phyloP scores from a whole-genome alignment of 2,113 vertebrate genomes.

The Neolamprologus cancellatus region DNA sequence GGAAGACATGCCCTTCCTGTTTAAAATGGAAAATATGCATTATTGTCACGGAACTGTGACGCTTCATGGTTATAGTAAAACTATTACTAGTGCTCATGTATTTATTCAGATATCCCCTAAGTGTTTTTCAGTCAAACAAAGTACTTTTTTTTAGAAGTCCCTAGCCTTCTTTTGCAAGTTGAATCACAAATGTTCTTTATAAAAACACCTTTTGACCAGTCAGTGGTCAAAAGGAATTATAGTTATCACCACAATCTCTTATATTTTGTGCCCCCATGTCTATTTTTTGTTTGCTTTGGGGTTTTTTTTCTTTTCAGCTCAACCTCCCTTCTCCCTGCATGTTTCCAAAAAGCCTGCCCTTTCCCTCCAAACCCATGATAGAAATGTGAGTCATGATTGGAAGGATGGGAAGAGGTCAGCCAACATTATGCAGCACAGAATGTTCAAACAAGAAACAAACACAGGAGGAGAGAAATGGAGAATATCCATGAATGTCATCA shows the following conservation, averaged over 20 bases:
- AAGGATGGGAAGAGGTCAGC: neutral
- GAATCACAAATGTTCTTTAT: neutral
- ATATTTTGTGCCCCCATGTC: neutral
- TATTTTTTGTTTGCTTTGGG: neutral
- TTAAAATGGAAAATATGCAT: neutral
- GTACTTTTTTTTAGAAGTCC: neutral
- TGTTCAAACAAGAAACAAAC: neutral
- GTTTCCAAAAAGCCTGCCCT: neutral
- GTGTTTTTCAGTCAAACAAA: neutral
- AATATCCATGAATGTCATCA: neutral
- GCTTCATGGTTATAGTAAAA: neutral
- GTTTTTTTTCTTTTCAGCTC: neutral
- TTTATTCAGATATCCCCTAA: neutral
- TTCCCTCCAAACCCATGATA: constrained; percentile 20
- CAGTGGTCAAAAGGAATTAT: neutral
- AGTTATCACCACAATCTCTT: neutral
- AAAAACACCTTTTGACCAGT: neutral
- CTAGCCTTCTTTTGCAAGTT: neutral
- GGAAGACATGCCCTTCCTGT: neutral
- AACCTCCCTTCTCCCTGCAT: neutral
- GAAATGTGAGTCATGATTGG: constrained; percentile 1
- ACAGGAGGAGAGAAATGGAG: neutral
- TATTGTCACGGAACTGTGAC: neutral
- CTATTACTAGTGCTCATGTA: neutral
- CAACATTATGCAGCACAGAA: neutral